Percentiles rank a stretch among this genome's conserved stretches.
These are phyloP conservation scores for Seira musarum DNA, from an alignment of 2,888 invertebrate species.

Conservation along the genomic window DNA sequence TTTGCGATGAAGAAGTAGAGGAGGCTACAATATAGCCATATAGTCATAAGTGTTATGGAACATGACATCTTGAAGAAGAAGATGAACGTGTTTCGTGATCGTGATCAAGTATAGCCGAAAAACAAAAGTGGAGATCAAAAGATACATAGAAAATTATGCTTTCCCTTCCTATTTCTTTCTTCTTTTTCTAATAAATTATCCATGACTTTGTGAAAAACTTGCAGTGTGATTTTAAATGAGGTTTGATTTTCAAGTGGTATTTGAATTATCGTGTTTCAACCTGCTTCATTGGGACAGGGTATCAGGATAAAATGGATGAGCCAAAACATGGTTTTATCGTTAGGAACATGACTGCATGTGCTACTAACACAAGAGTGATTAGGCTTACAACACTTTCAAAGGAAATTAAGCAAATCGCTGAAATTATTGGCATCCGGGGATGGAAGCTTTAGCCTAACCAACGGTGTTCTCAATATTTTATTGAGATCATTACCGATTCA, in stretches of 20 bases:
- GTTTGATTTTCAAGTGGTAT: no score
- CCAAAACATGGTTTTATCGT: background rate
- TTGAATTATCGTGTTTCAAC: background rate
- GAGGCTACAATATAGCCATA: background rate
- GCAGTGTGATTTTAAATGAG: no score
- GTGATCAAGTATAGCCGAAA: conserved; percentile 10
- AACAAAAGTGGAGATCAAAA: conserved; percentile 15
- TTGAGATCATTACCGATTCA: conserved; percentile 33
- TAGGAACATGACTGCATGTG: background rate
- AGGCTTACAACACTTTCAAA: background rate
- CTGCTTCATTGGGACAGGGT: background rate
- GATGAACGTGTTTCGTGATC: conserved; percentile 2
- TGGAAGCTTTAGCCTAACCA: background rate
- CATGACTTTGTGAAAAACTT: no score
- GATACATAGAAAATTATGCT: background rate
- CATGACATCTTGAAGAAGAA: conserved; percentile 2
- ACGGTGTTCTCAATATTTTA: conserved; percentile 19
- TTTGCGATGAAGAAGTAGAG: background rate
- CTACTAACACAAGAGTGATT: background rate
- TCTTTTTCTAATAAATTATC: no score
- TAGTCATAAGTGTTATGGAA: background rate
- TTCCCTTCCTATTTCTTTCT: no score
- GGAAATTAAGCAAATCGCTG: conserved; percentile 3
- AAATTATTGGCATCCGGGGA: conserved; percentile 31
- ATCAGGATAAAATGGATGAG: background rate